Base-by-base conservation (phyloP, 2,888 invertebrate species). In the Agrenia bidenticulata region DNA sequence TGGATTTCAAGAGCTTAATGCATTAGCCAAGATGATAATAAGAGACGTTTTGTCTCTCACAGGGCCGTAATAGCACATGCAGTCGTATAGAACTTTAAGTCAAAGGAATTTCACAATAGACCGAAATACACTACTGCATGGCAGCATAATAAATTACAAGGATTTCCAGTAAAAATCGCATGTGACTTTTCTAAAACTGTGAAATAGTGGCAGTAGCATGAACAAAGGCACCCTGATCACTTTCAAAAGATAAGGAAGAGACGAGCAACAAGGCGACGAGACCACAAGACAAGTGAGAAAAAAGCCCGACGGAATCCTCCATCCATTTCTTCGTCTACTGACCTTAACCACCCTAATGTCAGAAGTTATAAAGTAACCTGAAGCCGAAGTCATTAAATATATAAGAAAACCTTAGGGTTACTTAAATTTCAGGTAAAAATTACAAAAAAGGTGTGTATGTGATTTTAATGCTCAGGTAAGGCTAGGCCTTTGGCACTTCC, bases 341-440 rank as follows among this genome's bases (percentile, higher is more conserved):
- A 51, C 51, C 51, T 24, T 51, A 51, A 24, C 21, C 51, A 51
- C 51, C 51, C 51, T 23, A 51, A 51, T 51, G 51, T 51, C 51
- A 51, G 23, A 23, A 19, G 19, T 45, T 45, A 19, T 17, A 17
- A 19, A 23, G 13, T 51, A 51, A 51, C 51, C 51, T 24, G 45
- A 51, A 21, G 51, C 51, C 19, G 9, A 15, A 51, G 51, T 51
- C 51, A 51, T 51, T 51, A 51, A 19, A 51, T 5, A 4, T 4
- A 45, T 45, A 5, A 17, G n/a, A 15, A 45, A 45, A 32, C 4
- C 45, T 32, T 9, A 45, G 15, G n/a, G 45, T 45, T n/a, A 5
- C 45, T 13, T 7, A 24, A 51, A 11, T 51, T 51, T 51, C 51
- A 51, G 51, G 51, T 51, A 51, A 51, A 49, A 51, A 23, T 24